Evolutionary conservation across 1,140 invertebrate species (phyloP), one percentile per base, ranked within the genome.

Genomic region (Ooceraea biroi): DNA sequence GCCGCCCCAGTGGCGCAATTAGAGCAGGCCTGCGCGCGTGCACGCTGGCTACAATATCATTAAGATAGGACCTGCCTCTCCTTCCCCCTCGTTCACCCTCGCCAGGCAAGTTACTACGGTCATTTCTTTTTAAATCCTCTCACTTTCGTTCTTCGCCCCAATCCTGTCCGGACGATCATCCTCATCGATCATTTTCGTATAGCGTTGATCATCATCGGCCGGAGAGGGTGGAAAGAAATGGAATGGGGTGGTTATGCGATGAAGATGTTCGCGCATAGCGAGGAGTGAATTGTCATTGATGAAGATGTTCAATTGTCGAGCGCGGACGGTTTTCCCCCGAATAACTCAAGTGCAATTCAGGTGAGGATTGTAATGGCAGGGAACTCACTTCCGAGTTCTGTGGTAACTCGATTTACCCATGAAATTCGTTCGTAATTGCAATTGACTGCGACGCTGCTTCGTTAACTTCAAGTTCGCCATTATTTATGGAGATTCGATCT

Each of bases 11-110:
- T 90, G 89, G 92, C 84, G 91, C 92, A 93, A 94, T 94, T 94
- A 94, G 93, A 93, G 91, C 88, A 91, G 90, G 92, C 88, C 89
- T 91, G 91, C 91, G 92, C 91, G 91, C 89, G 89, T 92, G 87
- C 89, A 91, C 89, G 85, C 89, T 91, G 88, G 87, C 91, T 93
- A 93, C 92, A 93, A 92, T 94, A 93, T 92, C 92, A 92, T 93
- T 94, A 93, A 92, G 92, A 92, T 92, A 90, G 86, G 88, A 88
- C 83, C 73, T 72, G 71, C 74, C 85, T n/a, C n/a, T n/a, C n/a
- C n/a, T n/a, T 84, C 60, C 82, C 85, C 57, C 87, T 84, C 71
- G 19, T n/a, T n/a, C n/a, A n/a, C n/a, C 84, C 82, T 82, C 36
- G 72, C 19, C 71, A 65, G 41, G 8, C 36, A 2, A 36, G 52